Percentiles rank a stretch among this genome's conserved stretches.
phyloP scores from a whole-genome alignment of 2,113 vertebrate genomes.

The Herpailurus yagouaroundi region DNA sequence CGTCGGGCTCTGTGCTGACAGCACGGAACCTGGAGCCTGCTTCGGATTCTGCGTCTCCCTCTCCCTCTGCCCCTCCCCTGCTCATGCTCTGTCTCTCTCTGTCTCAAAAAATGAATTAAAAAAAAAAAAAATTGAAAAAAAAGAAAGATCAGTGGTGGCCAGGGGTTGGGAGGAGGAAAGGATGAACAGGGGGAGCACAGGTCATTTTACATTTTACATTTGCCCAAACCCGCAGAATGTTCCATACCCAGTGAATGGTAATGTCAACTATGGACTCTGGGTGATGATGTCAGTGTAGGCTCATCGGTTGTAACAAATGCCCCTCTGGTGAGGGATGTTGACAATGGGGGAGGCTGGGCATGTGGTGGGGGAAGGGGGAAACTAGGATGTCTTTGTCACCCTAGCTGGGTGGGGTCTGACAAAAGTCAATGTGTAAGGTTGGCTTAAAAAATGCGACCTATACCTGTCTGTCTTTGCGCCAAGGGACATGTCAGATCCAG shows the following conservation, averaged over 20 bases:
- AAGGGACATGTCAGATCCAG: background rate
- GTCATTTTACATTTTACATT: background rate
- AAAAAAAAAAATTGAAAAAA: too few species aligned
- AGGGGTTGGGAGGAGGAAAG: background rate
- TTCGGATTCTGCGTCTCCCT: too few species aligned
- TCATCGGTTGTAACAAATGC: background rate
- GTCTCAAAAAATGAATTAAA: too few species aligned
- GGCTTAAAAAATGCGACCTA: background rate
- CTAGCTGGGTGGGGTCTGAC: background rate
- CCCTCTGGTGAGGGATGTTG: background rate
- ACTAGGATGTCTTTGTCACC: background rate
- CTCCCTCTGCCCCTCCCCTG: too few species aligned
- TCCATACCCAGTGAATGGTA: background rate
- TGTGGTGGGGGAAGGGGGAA: background rate
- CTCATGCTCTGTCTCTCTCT: too few species aligned
- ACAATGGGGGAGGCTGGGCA: background rate
- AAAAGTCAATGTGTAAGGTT: background rate
- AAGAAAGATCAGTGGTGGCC: background rate
- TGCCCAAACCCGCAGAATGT: background rate
- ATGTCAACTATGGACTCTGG: background rate
- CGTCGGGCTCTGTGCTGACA: too few species aligned
- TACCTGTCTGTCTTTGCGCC: background rate
- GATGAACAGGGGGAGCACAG: background rate
- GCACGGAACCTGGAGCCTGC: too few species aligned
- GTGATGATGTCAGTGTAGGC: background rate